Conservation (phyloP, 2,113 vertebrate genomes). For the Alethe diademata region DNA sequence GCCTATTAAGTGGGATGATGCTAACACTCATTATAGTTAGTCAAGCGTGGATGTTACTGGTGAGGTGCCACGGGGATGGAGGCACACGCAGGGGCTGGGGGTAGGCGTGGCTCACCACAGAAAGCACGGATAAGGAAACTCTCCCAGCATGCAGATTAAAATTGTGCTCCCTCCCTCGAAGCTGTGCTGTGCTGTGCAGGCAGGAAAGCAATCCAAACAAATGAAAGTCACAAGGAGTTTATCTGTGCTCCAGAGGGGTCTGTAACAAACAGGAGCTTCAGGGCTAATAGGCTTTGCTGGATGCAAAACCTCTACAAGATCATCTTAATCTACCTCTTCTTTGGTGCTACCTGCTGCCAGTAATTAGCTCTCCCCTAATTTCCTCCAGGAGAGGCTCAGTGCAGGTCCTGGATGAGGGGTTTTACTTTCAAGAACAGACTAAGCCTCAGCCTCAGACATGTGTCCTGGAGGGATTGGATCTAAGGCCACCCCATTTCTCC, state of each 20-base stretch:
- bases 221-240: conserved; percentile 16
- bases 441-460: not conserved
- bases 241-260: conserved; percentile 8
- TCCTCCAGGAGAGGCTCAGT: not conserved
- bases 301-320: not conserved
- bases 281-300: conserved; percentile 39
- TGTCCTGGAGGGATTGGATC: not conserved
- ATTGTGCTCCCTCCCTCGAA: not conserved
- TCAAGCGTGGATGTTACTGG: not conserved
- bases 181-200: not conserved
- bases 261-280: not conserved
- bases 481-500: not conserved
- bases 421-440: not conserved
- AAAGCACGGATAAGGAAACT: not conserved
- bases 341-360: not conserved
- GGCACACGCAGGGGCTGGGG: not conserved
- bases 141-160: not conserved
- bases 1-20: not conserved
- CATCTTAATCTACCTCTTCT: conserved; percentile 1
- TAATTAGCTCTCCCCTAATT: not conserved
- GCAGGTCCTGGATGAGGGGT: not conserved
- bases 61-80: rapidly evolving
- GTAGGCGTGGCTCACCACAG: not conserved
- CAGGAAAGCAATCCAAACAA: not conserved
- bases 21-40: not conserved